Base-by-base conservation (phyloP, 2,797 vertebrate species). In the Siniperca scherzeri region DNA sequence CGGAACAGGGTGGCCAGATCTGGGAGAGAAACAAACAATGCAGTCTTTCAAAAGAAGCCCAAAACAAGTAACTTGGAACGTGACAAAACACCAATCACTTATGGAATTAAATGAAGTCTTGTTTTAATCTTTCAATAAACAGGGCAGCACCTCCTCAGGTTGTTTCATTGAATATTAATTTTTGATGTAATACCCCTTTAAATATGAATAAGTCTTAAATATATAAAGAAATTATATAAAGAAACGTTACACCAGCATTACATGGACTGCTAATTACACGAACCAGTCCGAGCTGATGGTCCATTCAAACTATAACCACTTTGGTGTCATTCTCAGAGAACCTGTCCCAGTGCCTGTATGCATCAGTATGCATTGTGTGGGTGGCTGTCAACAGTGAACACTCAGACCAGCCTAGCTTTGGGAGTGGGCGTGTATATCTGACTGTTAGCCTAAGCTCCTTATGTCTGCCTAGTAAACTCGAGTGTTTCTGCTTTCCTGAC, bases 301-400 rank as follows among this genome's bases (percentile, higher is more conserved):
- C 46, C 59, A 10, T 77, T 83, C 42, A 57, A 67, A 59, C 22
- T 69, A 38, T 21, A 71, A 62, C 10, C 68, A 61, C 66, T 80
- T 67, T 72, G 69, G 57, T 65, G 75, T 67, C 70, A 81, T 76
- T 81, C 74, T 86, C 17, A 60, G 74, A 67, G 48, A 85, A 82
- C 57, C 76, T 48, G 70, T n/a, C 76, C 68, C 52, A 48, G 46
- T 33, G 50, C 36, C 74, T 78, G 66, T 81, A 72, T 46, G 13
- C 84, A 86, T 86, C 85, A 80, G 55, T 55, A 74, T 88, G 88
- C 68, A 70, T 22, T 46, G 74, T 72, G 81, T 89, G 70, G 84
- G 89, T 27, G 48, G 71, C 78, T 90, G 90, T 87, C 74, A 86
- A 78, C 52, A 21, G 67, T 16, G 27, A 84, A 57, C 73, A 55